Percentiles rank a stretch among this genome's conserved stretches.
phyloP scores from a whole-genome alignment of 2,113 vertebrate species.

The Microtus richardsoni region DNA sequence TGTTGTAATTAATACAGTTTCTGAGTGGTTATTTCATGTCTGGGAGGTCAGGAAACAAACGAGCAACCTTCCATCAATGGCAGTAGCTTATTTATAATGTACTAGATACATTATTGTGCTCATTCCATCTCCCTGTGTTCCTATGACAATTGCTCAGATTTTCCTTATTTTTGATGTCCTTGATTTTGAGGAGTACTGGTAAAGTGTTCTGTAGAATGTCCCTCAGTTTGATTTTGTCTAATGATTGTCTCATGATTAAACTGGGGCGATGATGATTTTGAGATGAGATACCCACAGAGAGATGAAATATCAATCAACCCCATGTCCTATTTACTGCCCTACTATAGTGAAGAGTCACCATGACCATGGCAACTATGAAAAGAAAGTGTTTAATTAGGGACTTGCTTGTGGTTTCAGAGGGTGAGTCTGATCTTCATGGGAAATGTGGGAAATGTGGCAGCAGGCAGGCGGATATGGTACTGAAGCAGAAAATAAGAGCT shows the following conservation, averaged over 20 bases:
- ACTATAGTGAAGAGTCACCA: background rate
- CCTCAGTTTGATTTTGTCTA: background rate
- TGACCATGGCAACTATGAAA: background rate
- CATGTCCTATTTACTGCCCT: background rate
- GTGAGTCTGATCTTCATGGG: too few relatives aligned
- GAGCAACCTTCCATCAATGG: too few relatives aligned
- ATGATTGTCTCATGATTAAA: background rate
- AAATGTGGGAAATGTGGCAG: background rate
- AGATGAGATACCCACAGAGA: background rate
- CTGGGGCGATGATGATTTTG: background rate
- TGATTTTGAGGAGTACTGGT: background rate
- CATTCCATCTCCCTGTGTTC: background rate
- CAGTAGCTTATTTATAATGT: background rate
- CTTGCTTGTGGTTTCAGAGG: background rate
- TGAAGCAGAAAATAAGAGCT: background rate
- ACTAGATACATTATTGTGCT: background rate
- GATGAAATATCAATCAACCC: background rate
- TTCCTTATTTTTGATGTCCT: background rate
- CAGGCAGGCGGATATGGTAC: background rate
- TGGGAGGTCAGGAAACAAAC: too few relatives aligned
- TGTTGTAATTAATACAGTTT: too few relatives aligned
- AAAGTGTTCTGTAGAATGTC: background rate
- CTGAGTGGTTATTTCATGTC: too few relatives aligned
- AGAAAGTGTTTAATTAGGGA: background rate
- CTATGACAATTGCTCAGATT: background rate